Conservation (phyloP, 1,140 invertebrate genomes). For the Drosophila nasuta region DNA sequence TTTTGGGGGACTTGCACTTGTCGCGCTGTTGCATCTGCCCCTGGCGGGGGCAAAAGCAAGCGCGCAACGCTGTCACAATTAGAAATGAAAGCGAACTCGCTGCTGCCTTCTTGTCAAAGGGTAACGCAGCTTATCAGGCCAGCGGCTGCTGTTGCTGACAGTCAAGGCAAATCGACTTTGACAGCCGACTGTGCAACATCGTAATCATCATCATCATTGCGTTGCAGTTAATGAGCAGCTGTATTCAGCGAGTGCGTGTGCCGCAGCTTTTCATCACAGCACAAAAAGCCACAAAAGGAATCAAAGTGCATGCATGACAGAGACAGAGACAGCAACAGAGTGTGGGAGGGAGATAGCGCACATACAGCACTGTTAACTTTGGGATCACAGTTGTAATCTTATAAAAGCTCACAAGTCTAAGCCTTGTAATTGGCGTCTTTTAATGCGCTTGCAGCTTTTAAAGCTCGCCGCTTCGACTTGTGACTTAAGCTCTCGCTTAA, state of each 20-base stretch:
- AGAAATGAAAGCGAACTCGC: conserved; percentile 43
- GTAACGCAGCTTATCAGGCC: conserved; percentile 59
- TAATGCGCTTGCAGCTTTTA: no score
- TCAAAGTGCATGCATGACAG: background rate
- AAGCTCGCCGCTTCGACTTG: no score
- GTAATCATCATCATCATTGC: conserved; percentile 28
- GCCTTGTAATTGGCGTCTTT: no score
- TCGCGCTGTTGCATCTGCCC: conserved; percentile 39
- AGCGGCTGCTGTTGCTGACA: conserved; percentile 42
- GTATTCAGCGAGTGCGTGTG: conserved; percentile 56
- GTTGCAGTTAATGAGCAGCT: conserved; percentile 34
- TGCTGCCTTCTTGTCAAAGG: conserved; percentile 24
- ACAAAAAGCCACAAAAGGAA: conserved; percentile 18
- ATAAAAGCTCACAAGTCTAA: no score
- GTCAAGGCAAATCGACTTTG: conserved; percentile 68
- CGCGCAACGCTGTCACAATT: conserved; percentile 32
- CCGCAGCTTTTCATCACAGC: conserved; percentile 23
- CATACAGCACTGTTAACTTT: no score
- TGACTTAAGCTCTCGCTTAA: no score
- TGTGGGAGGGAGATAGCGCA: no score
- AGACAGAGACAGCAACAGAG: background rate
- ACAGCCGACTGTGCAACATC: conserved; percentile 57
- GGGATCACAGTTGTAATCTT: no score
- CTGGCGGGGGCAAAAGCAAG: background rate
- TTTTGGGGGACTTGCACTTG: conserved; percentile 56